Evolutionary conservation across 2,797 vertebrate species (phyloP), one percentile per base, ranked within the genome.

Genomic region (Malurus leucopterus): DNA sequence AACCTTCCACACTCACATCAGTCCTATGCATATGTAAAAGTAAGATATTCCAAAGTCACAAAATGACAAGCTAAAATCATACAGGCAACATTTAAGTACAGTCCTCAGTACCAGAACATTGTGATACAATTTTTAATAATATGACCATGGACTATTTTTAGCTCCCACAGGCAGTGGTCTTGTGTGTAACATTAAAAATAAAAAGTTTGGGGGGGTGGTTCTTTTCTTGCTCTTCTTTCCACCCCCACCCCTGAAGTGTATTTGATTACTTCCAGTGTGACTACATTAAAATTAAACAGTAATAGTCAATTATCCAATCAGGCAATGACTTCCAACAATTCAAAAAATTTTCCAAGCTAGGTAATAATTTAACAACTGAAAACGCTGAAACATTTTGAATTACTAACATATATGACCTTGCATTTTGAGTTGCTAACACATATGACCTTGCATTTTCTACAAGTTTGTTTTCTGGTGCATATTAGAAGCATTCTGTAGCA

Each of bases 271-370:
- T 91, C 54, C 65, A 91, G 24, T 72, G 38, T 55, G 44, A 93
- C 47, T 75, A 62, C 50, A 30, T 85, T 87, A 86, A 75, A 83
- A 92, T 86, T 72, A 88, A 89, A 89, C 2, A 8, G 27, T 36
- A 87, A 64, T 57, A 86, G 24, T 72, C 41, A 93, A 85, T 85
- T 89, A 71, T 58, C 47, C 82, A 90, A 65, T 91, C 76, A 86
- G 84, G 29, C 8, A 83, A 69, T 6, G 13, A 19, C 51, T 85
- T 85, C 26, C 49, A 89, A 77, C 55, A 80, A 59, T 78, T 89
- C 54, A 85, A 36, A 85, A 38, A 53, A 81, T 83, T 23, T 69
- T 88, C 32, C 64, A 64, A 74, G 51, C 49, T 26, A 67, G 49
- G 18, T 46, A 88, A 86, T 83, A 69, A 72, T 51, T 85, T 84